Base-by-base conservation (phyloP, 2,113 vertebrate species). In the Sorex araneus region DNA sequence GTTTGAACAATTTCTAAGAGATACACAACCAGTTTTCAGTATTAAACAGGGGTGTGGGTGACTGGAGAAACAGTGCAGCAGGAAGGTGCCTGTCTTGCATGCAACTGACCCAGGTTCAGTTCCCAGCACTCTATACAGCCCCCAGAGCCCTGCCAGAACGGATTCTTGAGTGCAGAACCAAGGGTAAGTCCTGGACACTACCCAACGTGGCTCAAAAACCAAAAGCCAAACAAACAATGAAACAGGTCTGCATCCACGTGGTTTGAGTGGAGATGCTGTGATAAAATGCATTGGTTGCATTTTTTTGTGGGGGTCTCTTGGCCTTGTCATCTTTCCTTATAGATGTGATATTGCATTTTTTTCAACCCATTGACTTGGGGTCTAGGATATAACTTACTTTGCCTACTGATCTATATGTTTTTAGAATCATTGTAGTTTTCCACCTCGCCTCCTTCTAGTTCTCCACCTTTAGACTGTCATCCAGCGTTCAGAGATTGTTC, bases 1-100 rank as follows among this genome's bases (percentile, higher is more conserved):
- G 47, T 88, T 92, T 36, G 84, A 92, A 75, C 9, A 12, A 36
- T 78, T 27, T 87, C n/a, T 85, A 50, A 45, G 10, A 89, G 73
- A 89, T 40, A 47, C 0, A 45, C 43, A 82, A 8, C 15, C 27
- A 32, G 43, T 1, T 18, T 50, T 92, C 43, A 21, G 30, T 36
- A 23, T 16, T 23, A 28, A 75, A 69, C 36, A 78, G 54, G 57
- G 12, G 11, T 40, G 50, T 36, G 8, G 18, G 32, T 25, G 21
- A 7, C 57, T 60, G 21, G 18, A 60, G 18, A 50, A 16, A 6
- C 23, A 23, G 57, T 60, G 21, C 21, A 60, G 57, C 18, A 60
- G 21, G 57, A 19, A 60, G 21, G 57, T 60, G 21, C 19, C 23
- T 60, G 57, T 0, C 18, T 60, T 60, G 57, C 57, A 60, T 60